Evolutionary conservation across 2,888 invertebrate genomes (phyloP).

Genomic region (Nezara viridula): DNA sequence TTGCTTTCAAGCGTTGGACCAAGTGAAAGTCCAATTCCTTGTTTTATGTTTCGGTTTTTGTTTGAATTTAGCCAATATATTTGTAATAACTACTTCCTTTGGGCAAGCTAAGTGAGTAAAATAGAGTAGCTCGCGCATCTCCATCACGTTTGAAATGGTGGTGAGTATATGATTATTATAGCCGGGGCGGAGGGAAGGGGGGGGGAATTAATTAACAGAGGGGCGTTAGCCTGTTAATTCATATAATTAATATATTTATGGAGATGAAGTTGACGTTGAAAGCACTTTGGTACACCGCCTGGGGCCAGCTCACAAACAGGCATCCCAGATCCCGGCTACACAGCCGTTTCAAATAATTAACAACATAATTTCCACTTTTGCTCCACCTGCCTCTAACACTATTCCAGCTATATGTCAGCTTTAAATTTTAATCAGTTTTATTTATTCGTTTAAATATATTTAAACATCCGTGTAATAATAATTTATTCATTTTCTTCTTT

Average conservation of each 20-base stretch:
- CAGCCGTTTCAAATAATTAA: conserved; percentile 25
- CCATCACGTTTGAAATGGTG: background rate
- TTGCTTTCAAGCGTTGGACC: too few relatives aligned
- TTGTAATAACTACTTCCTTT: background rate
- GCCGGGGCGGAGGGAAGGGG: background rate
- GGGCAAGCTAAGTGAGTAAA: background rate
- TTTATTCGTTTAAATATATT: conserved; percentile 2
- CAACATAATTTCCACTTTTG: conserved; percentile 47
- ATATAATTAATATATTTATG: conserved; percentile 49
- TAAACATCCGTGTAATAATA: background rate
- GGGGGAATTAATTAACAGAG: conserved; percentile 10
- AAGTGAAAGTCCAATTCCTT: too few relatives aligned
- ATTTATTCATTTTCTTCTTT: background rate
- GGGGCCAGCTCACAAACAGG: conserved; percentile 34
- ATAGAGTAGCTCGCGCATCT: background rate
- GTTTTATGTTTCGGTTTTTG: too few relatives aligned
- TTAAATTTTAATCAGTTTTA: conserved; percentile 26
- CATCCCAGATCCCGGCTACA: background rate
- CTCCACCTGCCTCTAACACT: background rate
- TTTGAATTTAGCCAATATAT: too few relatives aligned
- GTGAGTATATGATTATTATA: background rate
- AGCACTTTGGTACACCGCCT: conserved; percentile 35
- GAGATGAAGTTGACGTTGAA: conserved; percentile 46
- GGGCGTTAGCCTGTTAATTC: conserved; percentile 36
- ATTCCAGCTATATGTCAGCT: background rate